phyloP scores from a whole-genome alignment of 2,888 invertebrate genomes.

The Heliconius hortense region DNA sequence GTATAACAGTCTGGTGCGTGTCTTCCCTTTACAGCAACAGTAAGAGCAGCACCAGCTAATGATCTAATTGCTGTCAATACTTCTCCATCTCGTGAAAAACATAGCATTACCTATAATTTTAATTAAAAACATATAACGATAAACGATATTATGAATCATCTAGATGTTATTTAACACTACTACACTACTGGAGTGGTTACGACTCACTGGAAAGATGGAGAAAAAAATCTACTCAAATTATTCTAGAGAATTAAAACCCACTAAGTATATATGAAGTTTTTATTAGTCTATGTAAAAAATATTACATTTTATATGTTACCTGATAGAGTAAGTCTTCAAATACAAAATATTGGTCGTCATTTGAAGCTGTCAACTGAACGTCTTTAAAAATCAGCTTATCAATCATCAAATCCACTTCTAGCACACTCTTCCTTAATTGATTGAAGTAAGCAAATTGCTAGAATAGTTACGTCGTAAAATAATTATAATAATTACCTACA shows the following conservation, averaged over 20 bases:
- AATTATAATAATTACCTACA: neutral
- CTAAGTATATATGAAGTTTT: neutral
- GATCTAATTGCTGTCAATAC: conserved; percentile 86
- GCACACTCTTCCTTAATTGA: conserved; percentile 89
- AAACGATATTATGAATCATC: neutral
- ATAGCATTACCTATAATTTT: conserved; percentile 87
- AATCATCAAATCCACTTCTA: conserved; percentile 95
- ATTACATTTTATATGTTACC: conserved; percentile 67
- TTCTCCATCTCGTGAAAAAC: conserved; percentile 94
- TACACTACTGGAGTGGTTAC: neutral
- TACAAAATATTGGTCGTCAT: conserved; percentile 98
- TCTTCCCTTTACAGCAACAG: conserved; percentile 87
- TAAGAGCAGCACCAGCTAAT: conserved; percentile 84
- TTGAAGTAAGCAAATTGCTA: conserved; percentile 90
- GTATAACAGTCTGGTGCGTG: conserved; percentile 85
- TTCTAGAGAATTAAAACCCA: neutral
- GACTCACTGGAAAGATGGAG: neutral
- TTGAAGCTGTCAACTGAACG: conserved; percentile 96
- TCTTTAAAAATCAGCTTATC: conserved; percentile 98
- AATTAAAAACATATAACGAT: too few species aligned
- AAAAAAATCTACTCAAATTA: neutral
- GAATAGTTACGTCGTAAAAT: neutral
- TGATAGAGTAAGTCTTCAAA: conserved; percentile 98
- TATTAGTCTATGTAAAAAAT: neutral
- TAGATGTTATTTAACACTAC: neutral